These are phyloP conservation scores for Alethe castanea DNA, from an alignment of 2,113 vertebrate genomes.

Conservation along the genomic window DNA sequence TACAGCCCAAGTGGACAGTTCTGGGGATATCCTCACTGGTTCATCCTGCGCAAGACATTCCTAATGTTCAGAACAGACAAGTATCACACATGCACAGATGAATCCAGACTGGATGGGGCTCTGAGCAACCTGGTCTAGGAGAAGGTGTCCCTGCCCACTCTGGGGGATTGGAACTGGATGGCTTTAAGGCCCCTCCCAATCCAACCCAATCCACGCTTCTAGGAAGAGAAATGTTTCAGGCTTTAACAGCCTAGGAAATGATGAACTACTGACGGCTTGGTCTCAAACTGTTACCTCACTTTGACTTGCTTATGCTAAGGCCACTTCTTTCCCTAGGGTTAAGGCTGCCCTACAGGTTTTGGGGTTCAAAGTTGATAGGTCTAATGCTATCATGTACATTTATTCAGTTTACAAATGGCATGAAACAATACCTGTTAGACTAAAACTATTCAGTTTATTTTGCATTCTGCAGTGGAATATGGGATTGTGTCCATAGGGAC, in stretches of 20 bases:
- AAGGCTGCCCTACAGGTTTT: background rate
- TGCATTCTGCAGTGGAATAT: background rate
- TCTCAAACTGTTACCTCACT: background rate
- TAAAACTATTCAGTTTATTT: background rate
- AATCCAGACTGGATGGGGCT: background rate
- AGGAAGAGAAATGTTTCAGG: background rate
- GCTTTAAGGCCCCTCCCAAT: background rate
- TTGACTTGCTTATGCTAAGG: background rate
- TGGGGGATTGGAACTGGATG: background rate
- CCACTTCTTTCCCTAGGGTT: background rate
- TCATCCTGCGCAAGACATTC: background rate
- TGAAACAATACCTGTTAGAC: background rate
- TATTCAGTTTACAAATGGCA: background rate
- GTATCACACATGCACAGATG: fast-evolving
- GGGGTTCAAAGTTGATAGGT: background rate
- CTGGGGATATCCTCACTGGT: background rate
- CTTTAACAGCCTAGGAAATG: background rate
- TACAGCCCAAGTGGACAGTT: background rate
- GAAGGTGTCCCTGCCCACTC: background rate
- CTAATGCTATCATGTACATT: background rate
- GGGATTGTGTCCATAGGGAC: background rate
- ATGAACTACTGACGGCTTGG: background rate
- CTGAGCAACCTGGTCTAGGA: background rate
- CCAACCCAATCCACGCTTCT: background rate
- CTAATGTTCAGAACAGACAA: background rate